Evolutionary conservation across 2,888 invertebrate species (phyloP), one percentile per base, ranked within the genome.

Genomic region (Ophion costatus): DNA sequence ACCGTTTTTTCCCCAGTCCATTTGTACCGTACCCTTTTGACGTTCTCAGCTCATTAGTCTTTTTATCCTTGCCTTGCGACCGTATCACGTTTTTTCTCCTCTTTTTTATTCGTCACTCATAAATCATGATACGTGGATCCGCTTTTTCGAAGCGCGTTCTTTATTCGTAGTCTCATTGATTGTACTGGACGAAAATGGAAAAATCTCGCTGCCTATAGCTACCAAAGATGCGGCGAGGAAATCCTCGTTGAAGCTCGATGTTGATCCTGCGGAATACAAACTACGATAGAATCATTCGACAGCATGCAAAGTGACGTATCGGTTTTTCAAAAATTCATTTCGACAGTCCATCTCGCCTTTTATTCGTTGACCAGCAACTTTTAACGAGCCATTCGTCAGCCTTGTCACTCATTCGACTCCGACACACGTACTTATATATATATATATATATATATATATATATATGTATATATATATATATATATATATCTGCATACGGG

Each of bases 351-450:
- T 70, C 63, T 9, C 14, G 42, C 38, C 42, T 70, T 70, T 56
- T 73, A 77, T 80, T 73, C 83, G 71, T 67, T 76, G 67, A 64
- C 66, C 71, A 61, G 71, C 83, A 76, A 71, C 66, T 83, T 83
- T 80, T 83, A 80, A 83, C 80, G 76, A 80, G 75, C 61, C 61
- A 38, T 59, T 45, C 45, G 24, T 24, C 70, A 22, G 67, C 17
- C 69, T 76, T 61, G 83, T 76, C 83, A 77, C 45, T 83, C 83
- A 80, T 76, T 38, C 56, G 56, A 45, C 33, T 56, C 56, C 11
- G 29, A 29, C 29, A 29, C 11, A 9, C 29, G 22, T 22, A n/a
- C 22, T 5, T 20, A 29, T 17, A 64, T 20, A 66, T 29, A 51
- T 64, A 24, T 45, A 45, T 33, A 9, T 11, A 57, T 2, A 1